Evolutionary conservation across 2,797 vertebrate species (phyloP), one percentile per base, ranked within the genome.

Genomic region (Silurus aristotelis): DNA sequence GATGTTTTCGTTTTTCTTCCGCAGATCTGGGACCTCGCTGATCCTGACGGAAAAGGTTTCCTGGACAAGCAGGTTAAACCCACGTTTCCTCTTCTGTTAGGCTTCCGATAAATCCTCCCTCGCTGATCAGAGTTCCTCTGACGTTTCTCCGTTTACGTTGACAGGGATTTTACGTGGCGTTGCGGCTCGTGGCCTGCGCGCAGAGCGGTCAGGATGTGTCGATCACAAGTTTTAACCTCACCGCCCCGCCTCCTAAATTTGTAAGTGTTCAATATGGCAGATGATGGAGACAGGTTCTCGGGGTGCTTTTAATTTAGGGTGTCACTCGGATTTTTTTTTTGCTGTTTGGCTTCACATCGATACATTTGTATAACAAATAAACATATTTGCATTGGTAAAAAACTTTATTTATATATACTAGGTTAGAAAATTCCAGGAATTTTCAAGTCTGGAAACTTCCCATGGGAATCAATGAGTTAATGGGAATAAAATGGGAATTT

Each of bases 11-110:
- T 91, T 3, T 61, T 55, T 91, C 78, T 91, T 72, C 86, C 79
- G 22, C 93, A 99, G 98, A 99, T 99, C 92, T 99, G 98, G 98
- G 98, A 99, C 94, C 93, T 99, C 91, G 98, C 98, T 0, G 98
- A 99, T 90, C 98, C 98, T 0, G 98, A 99, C 90, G 97, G 97
- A 81, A 99, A 98, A 95, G 98, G 98, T 73, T 99, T 96, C 92
- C 92, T 99, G 91, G 98, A 99, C 93, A 99, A 98, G 93, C 98
- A 98, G 96, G 98, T 99, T 92, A 80, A 84, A 48, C 56, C 80
- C 38, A 22, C 0, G 43, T 84, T 38, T 48, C 13, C 12, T 43
- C 15, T 66, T 7, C 13, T 58, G 63, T 46, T 27, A 75, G 8
- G 22, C 22, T 5, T 15, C 7, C n/a, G 55, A 4, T 58, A 22